These are phyloP conservation scores for Hafferia zeledoni DNA, from an alignment of 2,797 vertebrate genomes.

Conservation along the genomic window DNA sequence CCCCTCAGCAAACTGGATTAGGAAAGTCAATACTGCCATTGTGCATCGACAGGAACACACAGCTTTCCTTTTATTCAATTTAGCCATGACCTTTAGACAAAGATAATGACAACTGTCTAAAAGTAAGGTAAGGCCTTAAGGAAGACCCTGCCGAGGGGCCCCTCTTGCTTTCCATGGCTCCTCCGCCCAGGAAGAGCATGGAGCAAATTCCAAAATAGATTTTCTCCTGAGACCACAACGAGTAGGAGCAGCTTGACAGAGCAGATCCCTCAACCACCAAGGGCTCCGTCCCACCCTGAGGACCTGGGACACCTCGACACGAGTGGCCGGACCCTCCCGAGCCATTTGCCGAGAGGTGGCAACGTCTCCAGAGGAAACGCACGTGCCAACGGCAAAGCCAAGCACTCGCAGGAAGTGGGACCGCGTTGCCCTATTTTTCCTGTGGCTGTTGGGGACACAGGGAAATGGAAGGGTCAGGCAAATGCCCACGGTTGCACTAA, in stretches of 20 bases:
- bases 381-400: background rate
- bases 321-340: fast-evolving
- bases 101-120: slow-evolving; percentile 86
- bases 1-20: slow-evolving; percentile 89
- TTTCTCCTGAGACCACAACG: fast-evolving
- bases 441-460: background rate
- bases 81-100: slow-evolving; percentile 87
- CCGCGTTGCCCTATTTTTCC: background rate
- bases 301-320: background rate
- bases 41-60: slow-evolving; percentile 85
- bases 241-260: background rate
- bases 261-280: fast-evolving
- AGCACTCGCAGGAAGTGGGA: background rate
- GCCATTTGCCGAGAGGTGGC: background rate
- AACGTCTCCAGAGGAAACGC: fast-evolving
- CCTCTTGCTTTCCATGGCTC: background rate
- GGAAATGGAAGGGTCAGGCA: background rate
- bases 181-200: background rate
- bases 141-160: slow-evolving; percentile 66
- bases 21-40: slow-evolving; percentile 88
- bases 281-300: background rate
- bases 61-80: slow-evolving; percentile 88
- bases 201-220: background rate
- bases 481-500: fast-evolving
- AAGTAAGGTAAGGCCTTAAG: slow-evolving; percentile 79